Conservation (phyloP, 35 echinoderm and acorn worm species). For the Apostichopus parvimensis region DNA sequence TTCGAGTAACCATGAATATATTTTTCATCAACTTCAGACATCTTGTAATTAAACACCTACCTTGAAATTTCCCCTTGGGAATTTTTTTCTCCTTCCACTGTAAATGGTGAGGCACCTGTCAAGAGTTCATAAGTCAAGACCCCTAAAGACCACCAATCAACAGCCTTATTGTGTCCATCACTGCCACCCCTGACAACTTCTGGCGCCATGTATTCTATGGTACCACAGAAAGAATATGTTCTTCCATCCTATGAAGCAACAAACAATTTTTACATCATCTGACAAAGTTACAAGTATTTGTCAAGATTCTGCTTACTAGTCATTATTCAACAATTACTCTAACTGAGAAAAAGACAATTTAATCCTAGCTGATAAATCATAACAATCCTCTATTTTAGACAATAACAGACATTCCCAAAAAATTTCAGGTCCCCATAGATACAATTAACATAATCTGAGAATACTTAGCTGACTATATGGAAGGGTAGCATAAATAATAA, state of each 20-base stretch:
- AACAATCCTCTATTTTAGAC: no score
- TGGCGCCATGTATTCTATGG: conserved; percentile 99
- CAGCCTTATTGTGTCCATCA: conserved; percentile 51
- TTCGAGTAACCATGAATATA: no score
- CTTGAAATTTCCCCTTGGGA: conserved; percentile 93
- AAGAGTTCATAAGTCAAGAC: conserved; percentile 96
- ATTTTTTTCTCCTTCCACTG: conserved; percentile 93
- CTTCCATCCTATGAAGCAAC: conserved; percentile 67
- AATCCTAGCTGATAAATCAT: no score
- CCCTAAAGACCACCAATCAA: conserved; percentile 71
- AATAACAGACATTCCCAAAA: no score
- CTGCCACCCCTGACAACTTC: conserved; percentile 90
- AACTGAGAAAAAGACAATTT: no score
- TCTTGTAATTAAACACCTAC: conserved; percentile 41
- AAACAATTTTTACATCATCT: neutral
- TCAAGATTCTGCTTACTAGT: neutral
- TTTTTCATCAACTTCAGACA: no score
- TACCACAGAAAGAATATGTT: conserved; percentile 98
- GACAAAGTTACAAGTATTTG: neutral
- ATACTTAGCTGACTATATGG: no score
- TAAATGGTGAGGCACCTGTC: conserved; percentile 98
- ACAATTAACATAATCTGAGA: no score
- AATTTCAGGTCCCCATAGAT: no score
- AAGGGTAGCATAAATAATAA: no score
- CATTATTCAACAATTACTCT: no score